Percentiles rank a stretch among this genome's conserved stretches.
phyloP scores from a whole-genome alignment of 2,113 vertebrate genomes.

The Dolichotis patagonum region DNA sequence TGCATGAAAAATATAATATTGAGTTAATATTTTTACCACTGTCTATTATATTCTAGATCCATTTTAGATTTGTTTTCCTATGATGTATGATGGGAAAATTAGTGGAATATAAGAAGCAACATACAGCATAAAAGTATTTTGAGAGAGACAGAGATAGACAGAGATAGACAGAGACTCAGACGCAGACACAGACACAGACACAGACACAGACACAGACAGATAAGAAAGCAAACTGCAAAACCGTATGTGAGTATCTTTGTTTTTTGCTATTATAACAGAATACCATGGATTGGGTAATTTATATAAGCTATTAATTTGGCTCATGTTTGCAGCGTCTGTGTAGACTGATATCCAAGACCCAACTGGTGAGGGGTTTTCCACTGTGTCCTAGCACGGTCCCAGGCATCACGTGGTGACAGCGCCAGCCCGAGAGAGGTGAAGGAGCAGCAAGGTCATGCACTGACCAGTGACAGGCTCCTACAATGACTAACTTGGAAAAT shows the following conservation, averaged over 20 bases:
- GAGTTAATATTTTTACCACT: not conserved
- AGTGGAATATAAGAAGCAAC: not conserved
- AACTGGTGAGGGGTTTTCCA: not conserved
- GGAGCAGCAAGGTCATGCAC: not conserved
- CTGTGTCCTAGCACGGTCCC: not conserved
- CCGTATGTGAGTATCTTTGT: not conserved
- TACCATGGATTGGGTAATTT: not conserved
- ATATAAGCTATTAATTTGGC: not conserved
- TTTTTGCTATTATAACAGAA: not conserved
- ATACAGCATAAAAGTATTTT: not conserved
- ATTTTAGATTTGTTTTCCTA: not conserved
- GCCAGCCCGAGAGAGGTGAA: accelerated
- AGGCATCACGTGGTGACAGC: not conserved
- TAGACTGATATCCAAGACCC: accelerated
- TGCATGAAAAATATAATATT: not conserved
- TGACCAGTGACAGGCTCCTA: not conserved
- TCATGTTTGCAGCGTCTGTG: not conserved
- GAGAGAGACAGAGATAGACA: not conserved
- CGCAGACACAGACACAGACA: no score
- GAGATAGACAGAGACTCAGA: not conserved
- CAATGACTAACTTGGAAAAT: not conserved
- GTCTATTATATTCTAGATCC: not conserved
- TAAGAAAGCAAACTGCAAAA: not conserved
- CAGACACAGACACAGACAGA: not conserved
- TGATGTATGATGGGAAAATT: not conserved